phyloP scores from a whole-genome alignment of 2,797 vertebrate genomes.

The Gambelia wislizenii region DNA sequence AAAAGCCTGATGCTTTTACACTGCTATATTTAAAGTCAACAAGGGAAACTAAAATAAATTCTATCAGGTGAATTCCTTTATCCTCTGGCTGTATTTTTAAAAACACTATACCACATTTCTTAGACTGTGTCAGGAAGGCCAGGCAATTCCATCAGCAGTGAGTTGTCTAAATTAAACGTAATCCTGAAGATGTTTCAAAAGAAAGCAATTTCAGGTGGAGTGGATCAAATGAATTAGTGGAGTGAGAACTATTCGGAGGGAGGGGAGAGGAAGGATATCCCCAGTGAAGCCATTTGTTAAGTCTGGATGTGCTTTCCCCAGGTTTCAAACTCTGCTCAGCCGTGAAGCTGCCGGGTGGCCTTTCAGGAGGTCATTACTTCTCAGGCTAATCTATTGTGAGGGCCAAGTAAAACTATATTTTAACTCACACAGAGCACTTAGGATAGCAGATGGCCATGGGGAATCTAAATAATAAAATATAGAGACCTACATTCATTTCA shows the following conservation, averaged over 20 bases:
- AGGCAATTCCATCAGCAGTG: constrained; percentile 1
- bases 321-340: not conserved
- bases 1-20: not conserved
- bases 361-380: constrained; percentile 8
- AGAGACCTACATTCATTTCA: too few species aligned
- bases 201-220: constrained; percentile 5
- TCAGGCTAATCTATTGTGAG: not conserved
- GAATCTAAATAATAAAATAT: not conserved
- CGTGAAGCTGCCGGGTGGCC: constrained; percentile 11
- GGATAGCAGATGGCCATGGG: not conserved
- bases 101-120: not conserved
- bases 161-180: not conserved
- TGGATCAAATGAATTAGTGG: constrained; percentile 13
- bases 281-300: not conserved
- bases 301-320: not conserved
- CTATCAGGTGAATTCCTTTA: not conserved
- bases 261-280: not conserved
- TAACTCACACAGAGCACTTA: not conserved
- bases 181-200: not conserved
- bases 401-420: not conserved
- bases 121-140: not conserved
- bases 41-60: not conserved
- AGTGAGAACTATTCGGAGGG: constrained; percentile 2
- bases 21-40: not conserved
- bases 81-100: not conserved